Percentiles rank a stretch among this genome's conserved stretches.
Evolutionary conservation across 2,113 vertebrate species (phyloP).

Genomic region (Odocoileus virginianus): DNA sequence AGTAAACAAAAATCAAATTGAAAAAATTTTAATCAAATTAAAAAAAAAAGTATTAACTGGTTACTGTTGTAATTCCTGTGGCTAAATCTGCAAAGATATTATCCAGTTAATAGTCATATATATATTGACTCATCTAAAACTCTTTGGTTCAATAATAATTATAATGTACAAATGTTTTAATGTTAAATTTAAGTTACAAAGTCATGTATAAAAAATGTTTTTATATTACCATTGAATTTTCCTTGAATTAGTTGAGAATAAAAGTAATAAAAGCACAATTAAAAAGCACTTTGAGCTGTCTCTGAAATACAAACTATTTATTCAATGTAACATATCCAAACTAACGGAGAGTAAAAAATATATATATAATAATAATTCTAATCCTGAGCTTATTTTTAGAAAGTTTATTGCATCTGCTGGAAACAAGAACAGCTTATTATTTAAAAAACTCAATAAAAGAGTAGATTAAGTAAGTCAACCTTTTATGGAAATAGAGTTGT

Average conservation of each 20-base stretch:
- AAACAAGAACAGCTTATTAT: slow-evolving; percentile 58
- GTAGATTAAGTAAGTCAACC: slow-evolving; percentile 52
- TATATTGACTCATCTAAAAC: not conserved
- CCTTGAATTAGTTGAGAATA: not conserved
- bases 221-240: not conserved
- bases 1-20: not conserved
- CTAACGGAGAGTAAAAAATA: not conserved
- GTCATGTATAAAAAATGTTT: not conserved
- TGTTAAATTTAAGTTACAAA: not conserved
- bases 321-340: not conserved
- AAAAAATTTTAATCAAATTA: not conserved
- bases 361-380: not conserved
- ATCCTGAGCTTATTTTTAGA: slow-evolving; percentile 48
- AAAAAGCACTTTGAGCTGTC: not conserved
- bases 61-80: not conserved
- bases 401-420: slow-evolving; percentile 25
- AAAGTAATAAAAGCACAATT: not conserved
- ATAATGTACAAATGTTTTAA: not conserved
- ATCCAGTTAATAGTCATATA: not conserved
- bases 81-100: not conserved
- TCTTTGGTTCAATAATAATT: not conserved
- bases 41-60: not conserved
- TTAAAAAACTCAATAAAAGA: slow-evolving; percentile 60
- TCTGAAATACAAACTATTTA: not conserved
- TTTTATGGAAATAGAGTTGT: slow-evolving; percentile 61